phyloP scores from a whole-genome alignment of 2,113 vertebrate species.

The Prunella fulvescens region DNA sequence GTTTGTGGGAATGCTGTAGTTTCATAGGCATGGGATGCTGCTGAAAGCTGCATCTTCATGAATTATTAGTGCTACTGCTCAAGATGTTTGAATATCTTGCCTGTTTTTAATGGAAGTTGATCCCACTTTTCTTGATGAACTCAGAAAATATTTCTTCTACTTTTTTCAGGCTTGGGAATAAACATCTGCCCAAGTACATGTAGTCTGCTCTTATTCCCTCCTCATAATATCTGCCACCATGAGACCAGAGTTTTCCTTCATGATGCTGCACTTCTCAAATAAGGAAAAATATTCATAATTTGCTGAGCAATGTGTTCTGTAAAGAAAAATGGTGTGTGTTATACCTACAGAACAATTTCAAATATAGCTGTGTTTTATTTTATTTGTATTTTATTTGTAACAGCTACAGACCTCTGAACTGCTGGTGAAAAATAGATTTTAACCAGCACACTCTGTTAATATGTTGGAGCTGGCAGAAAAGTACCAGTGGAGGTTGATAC shows the following conservation, averaged over 20 bases:
- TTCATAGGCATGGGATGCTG: background rate
- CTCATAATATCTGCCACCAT: fast-evolving
- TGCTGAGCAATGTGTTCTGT: background rate
- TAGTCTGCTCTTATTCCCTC: background rate
- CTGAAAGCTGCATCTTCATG: background rate
- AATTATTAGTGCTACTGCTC: background rate
- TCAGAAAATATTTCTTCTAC: background rate
- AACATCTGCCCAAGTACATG: background rate
- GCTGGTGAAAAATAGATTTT: background rate
- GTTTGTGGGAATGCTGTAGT: background rate
- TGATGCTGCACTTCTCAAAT: background rate
- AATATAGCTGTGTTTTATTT: background rate
- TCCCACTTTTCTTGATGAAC: background rate
- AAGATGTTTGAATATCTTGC: background rate
- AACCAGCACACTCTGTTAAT: background rate
- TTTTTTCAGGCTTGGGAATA: background rate
- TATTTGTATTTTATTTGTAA: background rate
- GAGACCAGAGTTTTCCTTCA: background rate
- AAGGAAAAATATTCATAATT: background rate
- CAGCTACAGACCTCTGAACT: background rate
- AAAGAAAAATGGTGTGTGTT: background rate
- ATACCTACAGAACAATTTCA: background rate
- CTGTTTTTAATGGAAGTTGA: background rate
- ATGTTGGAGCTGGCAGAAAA: background rate
- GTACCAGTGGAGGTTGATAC: background rate